Evolutionary conservation across 2,113 vertebrate genomes (phyloP).

Genomic region (Actenoides hombroni): DNA sequence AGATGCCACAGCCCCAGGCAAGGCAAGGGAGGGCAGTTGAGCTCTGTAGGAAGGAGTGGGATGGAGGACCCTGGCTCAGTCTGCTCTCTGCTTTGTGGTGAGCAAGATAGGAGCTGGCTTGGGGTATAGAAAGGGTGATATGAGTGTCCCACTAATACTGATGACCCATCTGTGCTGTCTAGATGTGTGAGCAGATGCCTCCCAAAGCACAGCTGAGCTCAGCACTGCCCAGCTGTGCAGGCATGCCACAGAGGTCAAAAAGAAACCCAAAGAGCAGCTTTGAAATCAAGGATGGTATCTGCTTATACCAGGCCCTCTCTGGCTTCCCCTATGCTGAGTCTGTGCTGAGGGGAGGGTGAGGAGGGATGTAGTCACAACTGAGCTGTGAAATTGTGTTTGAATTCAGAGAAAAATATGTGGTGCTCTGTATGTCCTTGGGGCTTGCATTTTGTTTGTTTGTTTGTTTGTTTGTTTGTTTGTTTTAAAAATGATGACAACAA

Average conservation of each 20-base stretch:
- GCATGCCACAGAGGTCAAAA: neutral
- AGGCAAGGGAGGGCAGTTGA: neutral
- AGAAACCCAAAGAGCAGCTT: neutral
- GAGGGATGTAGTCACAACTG: neutral
- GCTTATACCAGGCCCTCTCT: neutral
- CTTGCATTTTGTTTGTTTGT: neutral
- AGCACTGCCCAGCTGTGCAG: neutral
- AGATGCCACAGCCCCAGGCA: fast-evolving
- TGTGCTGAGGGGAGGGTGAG: neutral
- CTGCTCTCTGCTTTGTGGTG: neutral
- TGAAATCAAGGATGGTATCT: neutral
- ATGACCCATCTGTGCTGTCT: neutral
- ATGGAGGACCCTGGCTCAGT: neutral
- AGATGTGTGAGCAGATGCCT: neutral
- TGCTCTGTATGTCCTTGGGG: neutral
- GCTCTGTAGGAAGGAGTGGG: fast-evolving
- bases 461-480: neutral
- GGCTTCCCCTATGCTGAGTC: neutral
- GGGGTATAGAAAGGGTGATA: neutral
- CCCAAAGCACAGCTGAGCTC: neutral
- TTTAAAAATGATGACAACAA: neutral
- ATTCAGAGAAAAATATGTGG: neutral
- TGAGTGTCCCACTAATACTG: fast-evolving
- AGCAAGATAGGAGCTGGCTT: neutral
- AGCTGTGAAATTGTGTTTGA: neutral